phyloP scores from a whole-genome alignment of 1,140 invertebrate genomes.

The Apocrypta bakeri region DNA sequence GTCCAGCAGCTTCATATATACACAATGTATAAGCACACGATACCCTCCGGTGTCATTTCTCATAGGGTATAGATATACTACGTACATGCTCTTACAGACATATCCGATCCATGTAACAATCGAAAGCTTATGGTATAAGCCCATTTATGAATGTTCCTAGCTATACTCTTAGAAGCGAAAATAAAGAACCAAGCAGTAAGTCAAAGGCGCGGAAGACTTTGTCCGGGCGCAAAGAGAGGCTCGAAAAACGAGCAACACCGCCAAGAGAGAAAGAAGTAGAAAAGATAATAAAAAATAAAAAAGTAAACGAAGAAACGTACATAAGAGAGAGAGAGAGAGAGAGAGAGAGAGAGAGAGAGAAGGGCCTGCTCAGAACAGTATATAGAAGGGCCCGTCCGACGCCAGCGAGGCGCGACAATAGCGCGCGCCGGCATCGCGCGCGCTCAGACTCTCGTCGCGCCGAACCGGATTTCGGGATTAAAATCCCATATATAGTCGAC shows the following conservation, averaged over 20 bases:
- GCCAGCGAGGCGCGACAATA: slow-evolving; percentile 62
- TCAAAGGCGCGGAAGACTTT: neutral
- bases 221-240: slow-evolving; percentile 5
- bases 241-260: neutral
- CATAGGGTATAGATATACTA: neutral
- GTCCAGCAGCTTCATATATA: neutral
- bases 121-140: neutral
- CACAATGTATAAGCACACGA: neutral
- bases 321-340: slow-evolving; percentile 46
- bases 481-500: slow-evolving; percentile 48
- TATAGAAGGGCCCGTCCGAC: slow-evolving; percentile 51
- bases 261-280: no score
- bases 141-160: no score
- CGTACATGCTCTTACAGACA: no score
- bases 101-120: neutral
- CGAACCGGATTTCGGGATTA: slow-evolving; percentile 69
- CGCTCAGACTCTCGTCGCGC: slow-evolving; percentile 32
- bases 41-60: neutral
- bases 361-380: slow-evolving; percentile 41
- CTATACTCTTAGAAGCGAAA: no score
- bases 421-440: slow-evolving; percentile 43
- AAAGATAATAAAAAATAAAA: no score
- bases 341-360: slow-evolving; percentile 36
- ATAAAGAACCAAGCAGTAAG: neutral
- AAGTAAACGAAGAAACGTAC: no score